Percentiles rank a stretch among this genome's conserved stretches.
These are phyloP conservation scores for Alcedo atthis DNA, from an alignment of 2,797 vertebrate genomes.

Conservation along the genomic window DNA sequence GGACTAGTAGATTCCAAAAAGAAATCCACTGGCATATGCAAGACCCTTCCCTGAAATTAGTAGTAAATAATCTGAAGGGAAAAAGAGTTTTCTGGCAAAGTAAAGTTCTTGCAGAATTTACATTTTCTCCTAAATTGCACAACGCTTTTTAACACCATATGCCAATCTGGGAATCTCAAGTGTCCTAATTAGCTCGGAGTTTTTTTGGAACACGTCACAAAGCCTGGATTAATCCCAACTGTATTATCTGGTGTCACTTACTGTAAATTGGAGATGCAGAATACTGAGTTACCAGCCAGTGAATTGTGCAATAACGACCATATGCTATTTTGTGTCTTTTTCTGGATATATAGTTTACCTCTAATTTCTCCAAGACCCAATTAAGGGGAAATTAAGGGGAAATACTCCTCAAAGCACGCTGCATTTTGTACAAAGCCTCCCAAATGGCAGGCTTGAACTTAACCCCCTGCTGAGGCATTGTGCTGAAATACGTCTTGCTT, in stretches of 20 bases:
- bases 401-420: accelerated
- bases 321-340: background rate
- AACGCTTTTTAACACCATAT: conserved; percentile 28
- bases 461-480: background rate
- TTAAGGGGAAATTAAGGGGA: background rate
- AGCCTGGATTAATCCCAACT: conserved; percentile 45
- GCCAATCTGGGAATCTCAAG: conserved; percentile 28
- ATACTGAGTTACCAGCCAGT: background rate
- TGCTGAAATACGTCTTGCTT: background rate
- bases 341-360: background rate
- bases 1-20: background rate
- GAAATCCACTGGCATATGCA: background rate
- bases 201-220: conserved; percentile 48
- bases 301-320: conserved; percentile 6
- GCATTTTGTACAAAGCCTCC: background rate
- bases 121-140: conserved; percentile 17
- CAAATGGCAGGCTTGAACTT: background rate
- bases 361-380: background rate
- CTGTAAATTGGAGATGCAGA: background rate
- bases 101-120: background rate
- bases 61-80: background rate
- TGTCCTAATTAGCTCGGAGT: conserved; percentile 22
- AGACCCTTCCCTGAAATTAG: background rate
- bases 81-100: conserved; percentile 7
- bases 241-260: conserved; percentile 58